These are phyloP conservation scores for Cydia fagiglandana DNA, from an alignment of 1,140 invertebrate species.

Conservation along the genomic window DNA sequence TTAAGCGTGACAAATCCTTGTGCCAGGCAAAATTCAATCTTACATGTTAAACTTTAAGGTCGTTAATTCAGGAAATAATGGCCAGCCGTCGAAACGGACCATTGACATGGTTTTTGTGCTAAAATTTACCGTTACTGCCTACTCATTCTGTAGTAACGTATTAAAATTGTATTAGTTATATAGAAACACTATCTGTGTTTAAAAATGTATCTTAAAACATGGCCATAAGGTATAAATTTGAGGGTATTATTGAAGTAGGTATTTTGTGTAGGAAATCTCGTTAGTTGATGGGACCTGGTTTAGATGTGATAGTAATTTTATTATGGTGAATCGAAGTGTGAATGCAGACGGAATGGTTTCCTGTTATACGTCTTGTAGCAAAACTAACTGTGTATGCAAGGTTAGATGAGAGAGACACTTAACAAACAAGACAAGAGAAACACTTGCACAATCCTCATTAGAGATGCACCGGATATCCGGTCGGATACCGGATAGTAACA, in stretches of 20 bases:
- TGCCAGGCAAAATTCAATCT: neutral
- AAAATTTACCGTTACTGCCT: conserved; percentile 5
- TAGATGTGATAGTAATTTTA: neutral
- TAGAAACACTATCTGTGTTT: neutral
- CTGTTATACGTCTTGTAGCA: neutral
- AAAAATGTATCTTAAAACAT: neutral
- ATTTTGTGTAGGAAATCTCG: neutral
- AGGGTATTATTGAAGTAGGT: too few species aligned
- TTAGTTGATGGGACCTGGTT: conserved; percentile 10
- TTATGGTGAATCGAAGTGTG: neutral
- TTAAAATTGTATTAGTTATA: conserved; percentile 12
- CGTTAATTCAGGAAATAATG: neutral
- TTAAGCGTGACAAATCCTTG: neutral
- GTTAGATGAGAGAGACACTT: too few species aligned
- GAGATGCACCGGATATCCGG: too few species aligned
- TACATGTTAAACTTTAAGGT: neutral
- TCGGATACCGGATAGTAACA: too few species aligned
- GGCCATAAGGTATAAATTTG: neutral
- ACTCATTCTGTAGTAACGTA: conserved; percentile 14
- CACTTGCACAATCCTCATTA: too few species aligned
- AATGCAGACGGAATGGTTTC: neutral
- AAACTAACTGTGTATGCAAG: too few species aligned
- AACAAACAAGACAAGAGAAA: too few species aligned
- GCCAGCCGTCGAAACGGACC: neutral
- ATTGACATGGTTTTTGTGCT: conserved; percentile 18